Conservation (phyloP, 2,113 vertebrate genomes). For the Sinocyclocheilus anshuiensis region DNA sequence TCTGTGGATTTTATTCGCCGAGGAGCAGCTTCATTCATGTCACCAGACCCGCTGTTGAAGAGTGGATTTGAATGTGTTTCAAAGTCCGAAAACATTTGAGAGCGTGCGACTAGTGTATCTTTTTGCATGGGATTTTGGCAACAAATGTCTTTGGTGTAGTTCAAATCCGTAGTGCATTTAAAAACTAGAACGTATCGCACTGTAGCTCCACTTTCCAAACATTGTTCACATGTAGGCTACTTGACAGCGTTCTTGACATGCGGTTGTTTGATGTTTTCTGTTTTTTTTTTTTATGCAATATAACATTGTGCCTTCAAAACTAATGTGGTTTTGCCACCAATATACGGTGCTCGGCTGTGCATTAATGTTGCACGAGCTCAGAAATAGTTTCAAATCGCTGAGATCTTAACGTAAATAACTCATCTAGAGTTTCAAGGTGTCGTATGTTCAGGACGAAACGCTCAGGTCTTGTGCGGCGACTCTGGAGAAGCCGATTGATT, state of each 20-base stretch:
- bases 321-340: constrained; percentile 71
- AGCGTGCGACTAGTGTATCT: constrained; percentile 40
- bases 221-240: constrained; percentile 35
- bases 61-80: constrained; percentile 72
- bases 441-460: constrained; percentile 99
- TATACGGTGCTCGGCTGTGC: constrained; percentile 75
- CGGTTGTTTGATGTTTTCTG: constrained; percentile 57
- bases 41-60: constrained; percentile 68
- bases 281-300: constrained; percentile 66
- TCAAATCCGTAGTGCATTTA: constrained; percentile 31
- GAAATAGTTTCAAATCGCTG: constrained; percentile 63
- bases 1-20: constrained; percentile 71
- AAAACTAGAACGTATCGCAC: not conserved
- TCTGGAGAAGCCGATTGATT: constrained; percentile 96
- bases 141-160: constrained; percentile 34
- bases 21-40: constrained; percentile 72
- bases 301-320: constrained; percentile 59
- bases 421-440: constrained; percentile 78
- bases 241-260: constrained; percentile 54
- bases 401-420: constrained; percentile 65
- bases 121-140: not conserved
- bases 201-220: constrained; percentile 5
- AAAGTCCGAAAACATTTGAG: constrained; percentile 73
- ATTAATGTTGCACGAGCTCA: constrained; percentile 75
- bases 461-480: constrained; percentile 97